Evolutionary conservation across 2,797 vertebrate genomes (phyloP).

Genomic region (Cirrhinus mrigala): DNA sequence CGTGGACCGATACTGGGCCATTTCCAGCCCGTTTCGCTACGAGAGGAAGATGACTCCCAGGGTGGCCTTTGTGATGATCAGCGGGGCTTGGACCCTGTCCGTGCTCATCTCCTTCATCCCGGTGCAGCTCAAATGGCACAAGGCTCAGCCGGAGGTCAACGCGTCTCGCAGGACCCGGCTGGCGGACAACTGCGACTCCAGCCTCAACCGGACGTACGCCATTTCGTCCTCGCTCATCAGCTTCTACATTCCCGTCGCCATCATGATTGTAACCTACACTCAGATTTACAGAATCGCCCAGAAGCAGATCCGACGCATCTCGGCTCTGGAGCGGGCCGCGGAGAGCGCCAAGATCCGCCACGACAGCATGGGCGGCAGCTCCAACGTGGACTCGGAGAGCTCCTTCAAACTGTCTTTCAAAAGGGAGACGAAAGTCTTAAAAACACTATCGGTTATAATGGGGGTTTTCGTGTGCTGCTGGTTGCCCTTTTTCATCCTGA

Average conservation of each 20-base stretch:
- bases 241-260: constrained; percentile 97
- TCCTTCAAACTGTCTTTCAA: constrained; percentile 97
- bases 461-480: constrained; percentile 99
- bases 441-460: constrained; percentile 98
- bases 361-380: constrained; percentile 84
- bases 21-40: constrained; percentile 96
- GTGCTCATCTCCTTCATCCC: constrained; percentile 98
- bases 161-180: constrained; percentile 70
- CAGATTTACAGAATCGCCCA: constrained; percentile 98
- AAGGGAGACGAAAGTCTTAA: constrained; percentile 96
- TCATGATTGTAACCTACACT: constrained; percentile 98
- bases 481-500: constrained; percentile 96
- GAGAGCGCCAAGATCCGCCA: constrained; percentile 96
- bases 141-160: constrained; percentile 85
- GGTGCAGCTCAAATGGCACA: constrained; percentile 98
- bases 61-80: constrained; percentile 94
- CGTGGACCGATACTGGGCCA: constrained; percentile 98
- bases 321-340: constrained; percentile 93
- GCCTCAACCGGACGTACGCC: constrained; percentile 95
- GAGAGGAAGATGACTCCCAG: constrained; percentile 99
- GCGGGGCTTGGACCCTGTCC: constrained; percentile 93
- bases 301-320: constrained; percentile 94
- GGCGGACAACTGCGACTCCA: constrained; percentile 92
- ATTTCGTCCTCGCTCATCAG: constrained; percentile 98
- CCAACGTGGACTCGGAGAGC: constrained; percentile 89